Evolutionary conservation across 1,140 invertebrate species (phyloP), one percentile per base, ranked within the genome.

Genomic region (Bombus waltoni): DNA sequence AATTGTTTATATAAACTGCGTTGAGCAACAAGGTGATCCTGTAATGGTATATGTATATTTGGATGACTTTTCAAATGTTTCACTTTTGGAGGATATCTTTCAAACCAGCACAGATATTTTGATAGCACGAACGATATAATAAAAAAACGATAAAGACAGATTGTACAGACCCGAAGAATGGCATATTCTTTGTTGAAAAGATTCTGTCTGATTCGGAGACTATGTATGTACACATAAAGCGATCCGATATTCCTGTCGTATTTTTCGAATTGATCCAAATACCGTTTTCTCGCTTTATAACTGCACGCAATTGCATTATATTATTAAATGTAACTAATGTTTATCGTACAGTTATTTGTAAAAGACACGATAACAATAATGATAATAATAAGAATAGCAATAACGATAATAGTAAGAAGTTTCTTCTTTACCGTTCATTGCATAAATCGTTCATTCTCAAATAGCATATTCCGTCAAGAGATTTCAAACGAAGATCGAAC

Each of bases 191-290:
- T 57, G 2, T 81, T 82, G 4, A 91, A 81, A 10, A n/a, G 35
- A 44, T 80, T 15, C n/a, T 90, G 82, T 53, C 91, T 87, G 8
- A 3, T 40, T 44, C 87, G 44, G 38, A 94, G 82, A 72, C 76
- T 71, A 65, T 85, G 72, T 89, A 91, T 91, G 35, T 84, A 75
- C n/a, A 82, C 42, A 77, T 93, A 47, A 71, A 90, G 77, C 13
- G 32, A 78, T 1, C 76, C 87, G 40, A 94, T 91, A 25, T 93
- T 88, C 65, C 62, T 62, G 68, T 93, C 92, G 76, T 92, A 94
- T 5, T 83, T 85, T 5, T 57, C 70, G 9, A 91, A 59, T 68
- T 88, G 81, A 22, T 47, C 38, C 15, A 93, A 71, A 68, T 76
- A 80, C 76, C 87, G 70, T 25, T 81, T 57, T 73, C 92, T 92